Evolutionary conservation across 35 echinoderm and acorn worm genomes (phyloP).

Genomic region (Nesometra sesokonis): DNA sequence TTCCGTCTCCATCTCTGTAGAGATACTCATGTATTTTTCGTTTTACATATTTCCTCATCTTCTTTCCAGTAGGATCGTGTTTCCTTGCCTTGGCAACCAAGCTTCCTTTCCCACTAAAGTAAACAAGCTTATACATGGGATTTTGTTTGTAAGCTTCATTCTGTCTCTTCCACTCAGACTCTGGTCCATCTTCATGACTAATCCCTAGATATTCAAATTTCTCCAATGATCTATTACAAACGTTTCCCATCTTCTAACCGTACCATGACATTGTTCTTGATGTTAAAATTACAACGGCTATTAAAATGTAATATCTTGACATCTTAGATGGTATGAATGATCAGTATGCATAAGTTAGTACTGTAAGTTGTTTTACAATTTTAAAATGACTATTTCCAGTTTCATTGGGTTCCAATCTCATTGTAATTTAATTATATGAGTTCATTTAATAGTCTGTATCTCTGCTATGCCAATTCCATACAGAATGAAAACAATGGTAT

Average conservation of each 20-base stretch:
- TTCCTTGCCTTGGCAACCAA: conserved; percentile 18
- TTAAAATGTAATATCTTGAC: no score
- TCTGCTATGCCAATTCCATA: no score
- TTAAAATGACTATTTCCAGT: no score
- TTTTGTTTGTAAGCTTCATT: conserved; percentile 46
- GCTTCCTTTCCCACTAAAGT: conserved; percentile 39
- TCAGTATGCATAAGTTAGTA: no score
- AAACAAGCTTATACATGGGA: conserved; percentile 49
- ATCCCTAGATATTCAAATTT: not conserved
- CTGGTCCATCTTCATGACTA: conserved; percentile 4
- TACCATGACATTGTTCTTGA: no score
- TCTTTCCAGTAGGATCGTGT: not conserved
- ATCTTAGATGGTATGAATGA: no score
- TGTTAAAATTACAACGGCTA: no score
- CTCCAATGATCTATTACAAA: not conserved
- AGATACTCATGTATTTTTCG: conserved; percentile 25
- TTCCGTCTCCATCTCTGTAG: conserved; percentile 30
- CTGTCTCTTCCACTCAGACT: conserved; percentile 62
- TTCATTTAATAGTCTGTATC: no score
- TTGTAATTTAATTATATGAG: no score
- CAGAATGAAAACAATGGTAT: no score
- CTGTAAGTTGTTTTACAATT: no score
- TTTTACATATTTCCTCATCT: conserved; percentile 21
- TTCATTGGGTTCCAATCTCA: no score
- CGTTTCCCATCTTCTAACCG: not conserved